These are phyloP conservation scores for Marcusenius ussheri DNA, from an alignment of 2,113 vertebrate genomes.

Conservation along the genomic window DNA sequence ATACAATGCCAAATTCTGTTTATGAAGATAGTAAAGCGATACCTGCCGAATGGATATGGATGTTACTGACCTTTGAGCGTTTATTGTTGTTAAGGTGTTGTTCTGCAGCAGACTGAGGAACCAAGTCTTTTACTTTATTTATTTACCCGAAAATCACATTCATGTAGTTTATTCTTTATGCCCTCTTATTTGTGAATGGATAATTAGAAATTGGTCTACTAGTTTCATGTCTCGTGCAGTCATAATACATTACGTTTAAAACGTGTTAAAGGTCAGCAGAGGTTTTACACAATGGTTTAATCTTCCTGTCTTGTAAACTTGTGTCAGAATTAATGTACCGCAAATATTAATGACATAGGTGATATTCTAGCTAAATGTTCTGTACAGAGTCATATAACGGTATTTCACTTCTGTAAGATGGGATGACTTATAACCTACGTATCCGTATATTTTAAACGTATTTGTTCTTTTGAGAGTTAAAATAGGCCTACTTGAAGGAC, in stretches of 20 bases:
- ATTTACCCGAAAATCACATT: constrained; percentile 56
- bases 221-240: not conserved
- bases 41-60: constrained; percentile 43
- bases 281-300: constrained; percentile 6
- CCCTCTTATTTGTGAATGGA: not conserved
- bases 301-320: constrained; percentile 1
- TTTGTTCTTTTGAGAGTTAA: not conserved
- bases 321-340: constrained; percentile 6
- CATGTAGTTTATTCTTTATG: constrained; percentile 33
- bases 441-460: not conserved
- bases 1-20: constrained; percentile 29
- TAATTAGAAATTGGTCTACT: not conserved
- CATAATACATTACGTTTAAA: not conserved
- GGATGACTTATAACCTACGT: not conserved
- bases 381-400: not conserved
- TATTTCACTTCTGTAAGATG: not conserved
- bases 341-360: not conserved
- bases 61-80: constrained; percentile 60
- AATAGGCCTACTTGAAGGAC: not conserved
- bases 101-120: constrained; percentile 57
- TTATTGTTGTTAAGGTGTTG: constrained; percentile 55
- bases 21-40: constrained; percentile 39
- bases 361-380: not conserved
- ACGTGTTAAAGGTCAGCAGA: not conserved
- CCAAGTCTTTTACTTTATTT: constrained; percentile 62